Base-by-base conservation (phyloP, 2,888 invertebrate genomes). In the Nomada ruficornis region DNA sequence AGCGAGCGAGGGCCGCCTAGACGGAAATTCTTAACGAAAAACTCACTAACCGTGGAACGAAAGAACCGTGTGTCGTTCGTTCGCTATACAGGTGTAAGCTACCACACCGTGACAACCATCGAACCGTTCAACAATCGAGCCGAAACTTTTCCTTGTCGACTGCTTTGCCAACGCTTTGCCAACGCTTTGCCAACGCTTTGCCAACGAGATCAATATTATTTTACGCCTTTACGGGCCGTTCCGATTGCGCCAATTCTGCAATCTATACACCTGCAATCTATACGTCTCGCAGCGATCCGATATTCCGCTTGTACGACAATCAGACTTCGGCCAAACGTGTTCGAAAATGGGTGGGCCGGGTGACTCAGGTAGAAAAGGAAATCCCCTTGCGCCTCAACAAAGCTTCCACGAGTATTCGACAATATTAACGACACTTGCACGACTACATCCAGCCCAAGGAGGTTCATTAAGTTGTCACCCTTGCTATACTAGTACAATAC, bases 81-180 rank as follows among this genome's bases (percentile, higher is more conserved):
- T 44, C 36, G 36, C 2, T 20, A 82, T 78, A 92, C 92, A 93
- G 93, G 92, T 92, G 92, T 89, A 91, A 92, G 90, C 91, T 93
- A 92, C 93, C 92, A 93, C 93, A 93, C 92, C 93, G 92, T 93
- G 91, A 93, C 92, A 91, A 83, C 77, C 71, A 50, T 47, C 69
- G 57, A 70, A 55, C 50, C 67, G 59, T 18, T 23, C 29, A 36
- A 44, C n/a, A 52, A 44, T 20, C 47, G 29, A 52, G 26, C 9
- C 18, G 50, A 23, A 47, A 44, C 42, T 64, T 26, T 52, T 15
- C 64, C 13, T 15, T 2, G 47, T 11, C 47, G 15, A 3, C 15
- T 47, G 11, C 15, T 15, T 47, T 13, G 47, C 47, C 47, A 47
- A 1, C 29, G 29, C 29, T 29, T 4, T 29, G 29, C 29, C 29